Conservation (phyloP, 2,888 invertebrate species). For the Lepas anatifera region DNA sequence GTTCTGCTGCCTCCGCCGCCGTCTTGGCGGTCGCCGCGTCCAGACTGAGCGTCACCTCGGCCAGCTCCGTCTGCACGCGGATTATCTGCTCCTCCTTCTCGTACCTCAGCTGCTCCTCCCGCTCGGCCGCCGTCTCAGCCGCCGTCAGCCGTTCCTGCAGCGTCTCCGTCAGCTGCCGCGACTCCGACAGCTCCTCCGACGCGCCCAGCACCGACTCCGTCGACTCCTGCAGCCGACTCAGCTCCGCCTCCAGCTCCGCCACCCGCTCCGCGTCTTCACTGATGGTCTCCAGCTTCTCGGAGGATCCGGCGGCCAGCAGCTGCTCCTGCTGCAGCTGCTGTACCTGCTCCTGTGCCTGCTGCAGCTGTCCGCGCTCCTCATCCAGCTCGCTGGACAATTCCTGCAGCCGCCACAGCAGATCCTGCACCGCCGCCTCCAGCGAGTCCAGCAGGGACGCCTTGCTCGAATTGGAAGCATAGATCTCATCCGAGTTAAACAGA, state of each 20-base stretch:
- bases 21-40: not conserved
- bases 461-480: not conserved
- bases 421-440: not conserved
- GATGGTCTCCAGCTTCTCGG: not conserved
- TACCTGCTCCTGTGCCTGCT: not conserved
- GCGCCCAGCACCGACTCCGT: not conserved
- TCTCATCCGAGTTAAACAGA: not conserved
- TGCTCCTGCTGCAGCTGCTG: not conserved
- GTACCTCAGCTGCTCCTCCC: not conserved
- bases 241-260: constrained; percentile 4
- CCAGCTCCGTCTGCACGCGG: not conserved
- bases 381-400: not conserved
- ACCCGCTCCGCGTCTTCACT: constrained; percentile 7
- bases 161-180: not conserved
- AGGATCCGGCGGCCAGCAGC: not conserved
- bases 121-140: not conserved
- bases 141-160: not conserved
- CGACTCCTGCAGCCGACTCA: not conserved
- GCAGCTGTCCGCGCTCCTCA: not conserved
- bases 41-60: not conserved
- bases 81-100: not conserved
- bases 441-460: not conserved
- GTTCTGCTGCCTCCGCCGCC: not conserved
- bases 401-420: not conserved
- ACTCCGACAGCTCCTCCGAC: not conserved